Conservation (phyloP, 2,113 vertebrate species). For the Larimichthys polyactis region DNA sequence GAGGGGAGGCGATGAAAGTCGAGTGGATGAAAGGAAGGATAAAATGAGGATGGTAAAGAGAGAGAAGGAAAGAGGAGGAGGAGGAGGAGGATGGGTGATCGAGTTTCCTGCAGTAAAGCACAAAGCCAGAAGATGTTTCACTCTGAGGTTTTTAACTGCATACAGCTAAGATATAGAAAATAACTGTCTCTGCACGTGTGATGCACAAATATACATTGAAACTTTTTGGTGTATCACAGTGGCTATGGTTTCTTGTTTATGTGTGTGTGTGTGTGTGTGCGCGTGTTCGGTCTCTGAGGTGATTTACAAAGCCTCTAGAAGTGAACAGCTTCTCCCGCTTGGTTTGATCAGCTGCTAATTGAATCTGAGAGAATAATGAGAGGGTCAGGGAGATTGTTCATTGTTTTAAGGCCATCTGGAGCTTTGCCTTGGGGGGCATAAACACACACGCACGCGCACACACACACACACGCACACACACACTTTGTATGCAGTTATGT, state of each 20-base stretch:
- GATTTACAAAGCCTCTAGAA: conserved; percentile 47
- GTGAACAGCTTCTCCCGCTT: conserved; percentile 35
- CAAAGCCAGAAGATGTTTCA: conserved; percentile 40
- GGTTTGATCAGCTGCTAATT: conserved; percentile 71
- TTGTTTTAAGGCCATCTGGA: conserved; percentile 74
- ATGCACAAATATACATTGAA: conserved; percentile 7
- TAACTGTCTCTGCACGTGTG: conserved; percentile 40
- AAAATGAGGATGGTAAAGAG: neutral
- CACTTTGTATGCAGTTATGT: conserved; percentile 6
- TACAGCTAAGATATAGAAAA: conserved; percentile 29
- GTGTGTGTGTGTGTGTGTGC: conserved; percentile 7
- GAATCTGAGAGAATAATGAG: conserved; percentile 61
- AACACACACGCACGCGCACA: neutral
- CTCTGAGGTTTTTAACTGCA: conserved; percentile 27
- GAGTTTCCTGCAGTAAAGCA: conserved; percentile 41
- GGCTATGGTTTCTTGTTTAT: neutral
- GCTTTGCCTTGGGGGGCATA: conserved; percentile 25
- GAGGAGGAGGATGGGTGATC: conserved; percentile 17
- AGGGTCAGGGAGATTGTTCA: conserved; percentile 59
- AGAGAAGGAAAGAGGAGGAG: neutral
- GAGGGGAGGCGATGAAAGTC: neutral
- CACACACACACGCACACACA: conserved; percentile 8
- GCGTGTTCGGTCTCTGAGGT: neutral
- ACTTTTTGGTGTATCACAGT: neutral
- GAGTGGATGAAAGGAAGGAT: conserved; percentile 19